Base-by-base conservation (phyloP, 2,888 invertebrate species). In the Amitus sp. region DNA sequence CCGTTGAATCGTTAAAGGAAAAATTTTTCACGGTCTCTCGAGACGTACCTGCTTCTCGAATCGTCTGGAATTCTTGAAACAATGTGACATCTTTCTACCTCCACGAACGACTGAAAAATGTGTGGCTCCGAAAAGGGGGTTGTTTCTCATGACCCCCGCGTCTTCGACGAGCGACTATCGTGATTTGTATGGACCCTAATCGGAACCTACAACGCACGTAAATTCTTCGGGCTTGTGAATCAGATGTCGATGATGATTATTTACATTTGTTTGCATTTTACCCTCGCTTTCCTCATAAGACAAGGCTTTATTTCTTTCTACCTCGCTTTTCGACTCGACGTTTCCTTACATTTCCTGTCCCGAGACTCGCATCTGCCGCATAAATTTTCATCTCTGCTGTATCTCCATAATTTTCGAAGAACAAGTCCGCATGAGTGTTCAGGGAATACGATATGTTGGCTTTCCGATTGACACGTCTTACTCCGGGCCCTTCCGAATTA, bases 401-500 rank as follows among this genome's bases (percentile, higher is more conserved):
- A 10, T 30, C 30, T n/a, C 30, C n/a, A 9, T 30, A 30, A 30
- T 30, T 30, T 30, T n/a, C 23, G n/a, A n/a, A 27, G 27, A 27
- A 9, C 27, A 27, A 27, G 27, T 27, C n/a, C n/a, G n/a, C n/a
- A n/a, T n/a, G n/a, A n/a, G 30, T 30, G 30, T 30, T n/a, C n/a
- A 6, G 6, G n/a, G 2, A n/a, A n/a, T 30, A 6, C 6, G n/a
- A 30, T 2, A 30, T 30, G 10, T 2, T 30, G 30, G 30, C n/a
- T 30, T n/a, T n/a, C 6, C 30, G 30, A 30, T 30, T 15, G 45
- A 49, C 46, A 45, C 20, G 17, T 46, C 49, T 56, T 46, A 43
- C 49, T 56, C 45, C 30, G 46, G n/a, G 46, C 15, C 45, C 45
- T 40, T 15, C 39, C 30, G 30, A 28, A 53, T 47, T 45, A 52